These are phyloP conservation scores for Dynastes grantii DNA, from an alignment of 2,888 invertebrate genomes.

Conservation along the genomic window DNA sequence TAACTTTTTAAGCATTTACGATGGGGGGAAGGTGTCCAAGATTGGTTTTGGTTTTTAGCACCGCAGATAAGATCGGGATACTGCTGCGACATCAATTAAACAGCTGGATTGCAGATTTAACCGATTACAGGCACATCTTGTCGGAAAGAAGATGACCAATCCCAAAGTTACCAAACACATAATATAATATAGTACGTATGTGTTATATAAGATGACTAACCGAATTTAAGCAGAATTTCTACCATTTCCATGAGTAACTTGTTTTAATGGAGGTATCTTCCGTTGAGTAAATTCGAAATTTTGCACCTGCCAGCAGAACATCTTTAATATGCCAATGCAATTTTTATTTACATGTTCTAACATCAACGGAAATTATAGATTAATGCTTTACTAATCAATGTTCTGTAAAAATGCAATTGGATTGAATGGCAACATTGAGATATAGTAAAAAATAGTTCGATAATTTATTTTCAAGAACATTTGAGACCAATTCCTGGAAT, in stretches of 20 bases:
- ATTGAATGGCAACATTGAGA: no score
- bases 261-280: slow-evolving; percentile 22
- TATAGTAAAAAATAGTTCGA: no score
- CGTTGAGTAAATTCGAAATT: slow-evolving; percentile 21
- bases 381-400: no score
- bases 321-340: not conserved
- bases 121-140: not conserved
- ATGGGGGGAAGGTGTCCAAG: not conserved
- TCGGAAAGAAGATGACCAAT: not conserved
- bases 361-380: no score
- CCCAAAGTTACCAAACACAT: slow-evolving; percentile 7
- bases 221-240: slow-evolving; percentile 28
- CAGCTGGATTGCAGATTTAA: slow-evolving; percentile 43
- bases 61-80: slow-evolving; percentile 18
- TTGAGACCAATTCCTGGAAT: no score
- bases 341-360: not conserved
- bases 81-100: slow-evolving; percentile 38
- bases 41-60: not conserved
- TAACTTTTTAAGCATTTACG: slow-evolving; percentile 16
- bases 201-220: slow-evolving; percentile 34
- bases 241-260: slow-evolving; percentile 19
- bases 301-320: slow-evolving; percentile 19
- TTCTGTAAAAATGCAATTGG: no score
- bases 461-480: no score
- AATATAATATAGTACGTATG: not conserved